phyloP scores from a whole-genome alignment of 1,140 invertebrate genomes.

The Oryctes rhinoceros region DNA sequence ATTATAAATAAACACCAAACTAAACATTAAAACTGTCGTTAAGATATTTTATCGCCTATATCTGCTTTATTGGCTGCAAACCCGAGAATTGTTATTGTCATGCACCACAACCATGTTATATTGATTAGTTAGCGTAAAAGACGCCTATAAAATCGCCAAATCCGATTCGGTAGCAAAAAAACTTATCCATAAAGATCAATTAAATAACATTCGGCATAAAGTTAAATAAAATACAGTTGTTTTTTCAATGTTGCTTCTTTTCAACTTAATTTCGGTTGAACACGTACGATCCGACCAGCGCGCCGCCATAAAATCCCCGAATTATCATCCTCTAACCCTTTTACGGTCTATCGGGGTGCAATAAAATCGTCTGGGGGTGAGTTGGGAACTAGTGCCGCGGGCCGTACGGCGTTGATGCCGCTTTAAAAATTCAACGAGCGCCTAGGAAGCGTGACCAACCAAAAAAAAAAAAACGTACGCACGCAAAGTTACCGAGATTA shows the following conservation, averaged over 20 bases:
- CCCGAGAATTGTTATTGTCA: conserved; percentile 6
- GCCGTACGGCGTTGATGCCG: neutral
- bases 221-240: no score
- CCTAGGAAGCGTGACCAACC: conserved; percentile 3
- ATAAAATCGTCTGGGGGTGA: conserved; percentile 35
- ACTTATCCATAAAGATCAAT: no score
- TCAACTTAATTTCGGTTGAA: conserved; percentile 1
- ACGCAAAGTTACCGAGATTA: conserved; percentile 24
- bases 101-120: conserved; percentile 19
- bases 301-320: conserved; percentile 30
- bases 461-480: conserved; percentile 21
- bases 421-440: conserved; percentile 42
- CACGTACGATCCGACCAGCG: neutral
- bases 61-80: conserved; percentile 16
- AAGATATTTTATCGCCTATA: conserved; percentile 30
- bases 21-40: conserved; percentile 37
- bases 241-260: neutral
- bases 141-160: neutral
- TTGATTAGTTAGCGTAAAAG: neutral
- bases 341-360: conserved; percentile 41
- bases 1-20: conserved; percentile 35
- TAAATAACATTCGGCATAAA: no score
- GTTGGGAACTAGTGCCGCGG: neutral
- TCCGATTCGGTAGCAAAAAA: no score
- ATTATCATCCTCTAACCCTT: conserved; percentile 41